These are phyloP conservation scores for Lerista edwardsae DNA, from an alignment of 2,797 vertebrate species.

Conservation along the genomic window DNA sequence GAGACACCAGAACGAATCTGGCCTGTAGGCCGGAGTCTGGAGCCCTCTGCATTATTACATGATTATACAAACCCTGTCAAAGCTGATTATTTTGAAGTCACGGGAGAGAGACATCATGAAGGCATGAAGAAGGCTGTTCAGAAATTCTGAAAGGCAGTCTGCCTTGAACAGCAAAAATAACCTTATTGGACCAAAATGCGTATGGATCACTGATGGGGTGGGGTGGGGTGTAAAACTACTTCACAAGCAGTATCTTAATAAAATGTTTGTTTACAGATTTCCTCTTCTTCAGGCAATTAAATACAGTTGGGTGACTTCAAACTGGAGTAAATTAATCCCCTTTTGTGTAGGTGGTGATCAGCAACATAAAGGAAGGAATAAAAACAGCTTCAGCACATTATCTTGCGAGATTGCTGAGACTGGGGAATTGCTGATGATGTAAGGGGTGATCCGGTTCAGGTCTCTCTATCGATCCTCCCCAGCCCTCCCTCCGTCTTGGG, in stretches of 20 bases:
- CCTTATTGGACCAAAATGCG: constrained; percentile 29
- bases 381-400: not conserved
- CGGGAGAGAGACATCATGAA: constrained; percentile 33
- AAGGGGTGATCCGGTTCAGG: too few relatives aligned
- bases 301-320: not conserved
- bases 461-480: too few relatives aligned
- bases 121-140: not conserved
- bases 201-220: not conserved
- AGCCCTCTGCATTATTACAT: too few relatives aligned
- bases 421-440: not conserved
- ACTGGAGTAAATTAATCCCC: constrained; percentile 7
- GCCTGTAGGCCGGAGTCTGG: too few relatives aligned
- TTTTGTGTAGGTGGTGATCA: not conserved
- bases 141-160: constrained; percentile 12
- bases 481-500: too few relatives aligned
- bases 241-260: not conserved
- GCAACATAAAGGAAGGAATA: not conserved
- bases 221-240: constrained; percentile 14
- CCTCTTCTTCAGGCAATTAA: constrained; percentile 23
- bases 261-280: constrained; percentile 5
- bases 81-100: constrained; percentile 38
- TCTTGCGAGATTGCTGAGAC: not conserved
- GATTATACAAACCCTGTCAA: constrained; percentile 29
- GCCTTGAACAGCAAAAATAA: constrained; percentile 4
- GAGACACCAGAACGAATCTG: too few relatives aligned